Evolutionary conservation across 2,888 invertebrate species (phyloP), one percentile per base, ranked within the genome.

Genomic region (Lepidochrysops patricia): DNA sequence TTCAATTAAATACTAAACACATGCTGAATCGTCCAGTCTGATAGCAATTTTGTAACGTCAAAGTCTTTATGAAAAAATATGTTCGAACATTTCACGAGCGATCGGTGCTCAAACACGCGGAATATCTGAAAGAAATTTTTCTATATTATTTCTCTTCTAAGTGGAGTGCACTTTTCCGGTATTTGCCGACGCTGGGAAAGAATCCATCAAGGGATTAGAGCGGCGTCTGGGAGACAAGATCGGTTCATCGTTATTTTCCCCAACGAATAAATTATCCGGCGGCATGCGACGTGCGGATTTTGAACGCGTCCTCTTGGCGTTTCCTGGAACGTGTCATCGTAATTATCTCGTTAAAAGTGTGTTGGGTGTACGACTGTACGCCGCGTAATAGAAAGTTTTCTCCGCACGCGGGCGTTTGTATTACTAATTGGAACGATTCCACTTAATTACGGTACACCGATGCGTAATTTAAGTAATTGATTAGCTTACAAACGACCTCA

Each of bases 141-240:
- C 76, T 75, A 68, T 77, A 72, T 76, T 79, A 75, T 80, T 79
- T 70, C 69, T 72, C 65, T 67, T 68, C 67, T 67, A 60, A 60
- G 60, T 58, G 62, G 62, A 80, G 80, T 80, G 82, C 81, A 82
- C 79, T 84, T 82, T 82, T 77, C 77, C 75, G 74, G 76, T 77
- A 76, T 79, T 81, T 74, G 70, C 71, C 68, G 65, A 71, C 74
- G 71, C 72, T 70, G 74, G 73, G 74, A 72, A 29, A 69, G 77
- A 82, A 87, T 88, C 86, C 84, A 87, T 89, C 86, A 86, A 85
- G 84, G 84, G 88, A 88, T 89, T 85, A 86, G 77, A 80, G 75
- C 71, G 72, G 72, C 74, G 77, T 80, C 79, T 76, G 76, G 72
- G 74, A 72, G 74, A 73, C 69, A 72, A 70, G 76, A 81, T 82